These are phyloP conservation scores for Frankliniella fusca DNA, from an alignment of 2,888 invertebrate species.

Conservation along the genomic window DNA sequence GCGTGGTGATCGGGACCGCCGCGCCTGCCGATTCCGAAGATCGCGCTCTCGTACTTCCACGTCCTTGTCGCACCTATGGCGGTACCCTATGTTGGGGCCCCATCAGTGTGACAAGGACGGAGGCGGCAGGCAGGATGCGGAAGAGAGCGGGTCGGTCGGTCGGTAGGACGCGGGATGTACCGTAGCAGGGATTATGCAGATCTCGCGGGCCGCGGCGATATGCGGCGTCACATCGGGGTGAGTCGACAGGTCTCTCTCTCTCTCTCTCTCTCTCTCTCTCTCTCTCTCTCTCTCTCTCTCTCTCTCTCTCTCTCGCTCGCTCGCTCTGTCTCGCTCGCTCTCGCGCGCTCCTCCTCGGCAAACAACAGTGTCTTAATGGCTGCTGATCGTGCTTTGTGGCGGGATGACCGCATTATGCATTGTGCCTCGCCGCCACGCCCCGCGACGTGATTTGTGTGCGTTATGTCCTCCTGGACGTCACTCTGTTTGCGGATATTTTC, in stretches of 20 bases:
- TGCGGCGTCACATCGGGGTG: not conserved
- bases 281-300: not conserved
- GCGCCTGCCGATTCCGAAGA: too few relatives aligned
- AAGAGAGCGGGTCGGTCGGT: too few relatives aligned
- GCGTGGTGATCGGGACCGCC: too few relatives aligned
- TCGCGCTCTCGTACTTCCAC: too few relatives aligned
- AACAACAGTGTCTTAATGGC: slow-evolving; percentile 8
- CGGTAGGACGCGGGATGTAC: not conserved
- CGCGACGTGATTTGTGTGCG: slow-evolving; percentile 18
- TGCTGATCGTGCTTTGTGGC: not conserved
- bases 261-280: not conserved
- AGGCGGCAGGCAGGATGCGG: too few relatives aligned
- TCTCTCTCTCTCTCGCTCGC: not conserved
- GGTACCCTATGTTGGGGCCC: too few relatives aligned
- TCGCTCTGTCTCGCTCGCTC: not conserved
- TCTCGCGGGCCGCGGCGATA: not conserved
- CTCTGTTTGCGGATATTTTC: slow-evolving; percentile 8
- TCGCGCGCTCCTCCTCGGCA: not conserved
- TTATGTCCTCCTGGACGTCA: slow-evolving; percentile 18
- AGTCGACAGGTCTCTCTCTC: not conserved
- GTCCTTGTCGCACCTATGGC: too few relatives aligned
- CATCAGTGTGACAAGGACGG: too few relatives aligned
- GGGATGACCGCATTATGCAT: slow-evolving; percentile 21
- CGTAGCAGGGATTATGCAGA: not conserved
- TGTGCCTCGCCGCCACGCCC: not conserved